A percentile compares a stretch with the other conserved stretches of the same genome.
Evolutionary conservation across 2,888 invertebrate species (phyloP).

Genomic region (Merodon equestris): DNA sequence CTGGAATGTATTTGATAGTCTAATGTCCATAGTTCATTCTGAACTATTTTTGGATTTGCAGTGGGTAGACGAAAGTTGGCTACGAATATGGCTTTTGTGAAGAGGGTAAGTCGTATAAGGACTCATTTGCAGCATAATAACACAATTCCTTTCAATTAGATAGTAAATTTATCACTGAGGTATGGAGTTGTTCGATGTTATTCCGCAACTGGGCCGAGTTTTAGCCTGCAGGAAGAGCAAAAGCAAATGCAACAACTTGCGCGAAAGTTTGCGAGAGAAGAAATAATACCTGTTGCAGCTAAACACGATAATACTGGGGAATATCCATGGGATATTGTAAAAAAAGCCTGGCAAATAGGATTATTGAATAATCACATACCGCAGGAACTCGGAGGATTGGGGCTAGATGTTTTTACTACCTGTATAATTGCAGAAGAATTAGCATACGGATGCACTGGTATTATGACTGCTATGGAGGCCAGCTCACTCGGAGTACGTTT

Average conservation of each 20-base stretch:
- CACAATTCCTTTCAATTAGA: too few species aligned
- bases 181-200: constrained; percentile 24
- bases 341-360: constrained; percentile 94
- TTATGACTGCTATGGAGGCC: constrained; percentile 93
- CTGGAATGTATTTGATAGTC: too few species aligned
- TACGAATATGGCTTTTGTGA: too few species aligned
- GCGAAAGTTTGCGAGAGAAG: constrained; percentile 93
- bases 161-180: constrained; percentile 6
- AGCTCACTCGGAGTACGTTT: constrained; percentile 91
- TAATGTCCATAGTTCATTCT: too few species aligned
- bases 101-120: too few species aligned
- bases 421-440: constrained; percentile 92
- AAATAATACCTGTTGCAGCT: constrained; percentile 93
- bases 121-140: too few species aligned
- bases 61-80: too few species aligned
- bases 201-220: constrained; percentile 72
- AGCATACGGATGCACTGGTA: constrained; percentile 95
- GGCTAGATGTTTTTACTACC: constrained; percentile 76
- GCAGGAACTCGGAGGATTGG: constrained; percentile 83
- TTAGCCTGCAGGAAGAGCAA: constrained; percentile 77
- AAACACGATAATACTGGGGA: constrained; percentile 94
- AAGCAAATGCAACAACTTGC: constrained; percentile 77
- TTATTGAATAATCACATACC: constrained; percentile 94
- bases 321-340: constrained; percentile 96
- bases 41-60: too few species aligned